phyloP scores from a whole-genome alignment of 2,113 vertebrate genomes.

The Sebastes schlegelii region DNA sequence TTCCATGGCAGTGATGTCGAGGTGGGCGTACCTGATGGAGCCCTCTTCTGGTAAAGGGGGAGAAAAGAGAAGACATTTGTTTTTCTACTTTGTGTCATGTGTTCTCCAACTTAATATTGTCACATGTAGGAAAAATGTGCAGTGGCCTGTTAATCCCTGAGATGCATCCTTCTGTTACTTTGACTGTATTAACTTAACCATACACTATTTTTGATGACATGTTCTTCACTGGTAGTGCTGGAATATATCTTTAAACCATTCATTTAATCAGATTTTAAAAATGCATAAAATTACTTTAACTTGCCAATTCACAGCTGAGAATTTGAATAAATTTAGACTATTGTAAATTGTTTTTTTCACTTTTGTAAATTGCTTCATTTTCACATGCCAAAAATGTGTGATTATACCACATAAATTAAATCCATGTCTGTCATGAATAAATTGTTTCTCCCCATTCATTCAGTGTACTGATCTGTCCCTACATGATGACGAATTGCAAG shows the following conservation, averaged over 20 bases:
- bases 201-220: background rate
- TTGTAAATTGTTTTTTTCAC: background rate
- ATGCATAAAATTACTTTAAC: background rate
- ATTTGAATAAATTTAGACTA: background rate
- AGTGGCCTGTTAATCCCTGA: background rate
- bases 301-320: background rate
- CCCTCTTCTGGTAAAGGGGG: constrained; percentile 75
- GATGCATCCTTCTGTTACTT: background rate
- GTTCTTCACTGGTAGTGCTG: background rate
- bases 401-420: background rate
- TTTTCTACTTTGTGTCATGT: background rate
- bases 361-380: constrained; percentile 2
- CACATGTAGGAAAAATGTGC: background rate
- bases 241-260: background rate
- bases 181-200: background rate
- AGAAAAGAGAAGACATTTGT: background rate
- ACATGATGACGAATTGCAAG: background rate
- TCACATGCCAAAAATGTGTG: background rate
- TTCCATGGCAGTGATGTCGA: constrained; percentile 88
- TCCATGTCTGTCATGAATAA: constrained; percentile 23
- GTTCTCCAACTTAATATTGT: background rate
- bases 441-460: background rate
- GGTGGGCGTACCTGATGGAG: constrained; percentile 87
- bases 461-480: too few species aligned
- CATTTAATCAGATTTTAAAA: background rate